Conservation (phyloP, 2,113 vertebrate genomes). For the Elaphurus davidianus region DNA sequence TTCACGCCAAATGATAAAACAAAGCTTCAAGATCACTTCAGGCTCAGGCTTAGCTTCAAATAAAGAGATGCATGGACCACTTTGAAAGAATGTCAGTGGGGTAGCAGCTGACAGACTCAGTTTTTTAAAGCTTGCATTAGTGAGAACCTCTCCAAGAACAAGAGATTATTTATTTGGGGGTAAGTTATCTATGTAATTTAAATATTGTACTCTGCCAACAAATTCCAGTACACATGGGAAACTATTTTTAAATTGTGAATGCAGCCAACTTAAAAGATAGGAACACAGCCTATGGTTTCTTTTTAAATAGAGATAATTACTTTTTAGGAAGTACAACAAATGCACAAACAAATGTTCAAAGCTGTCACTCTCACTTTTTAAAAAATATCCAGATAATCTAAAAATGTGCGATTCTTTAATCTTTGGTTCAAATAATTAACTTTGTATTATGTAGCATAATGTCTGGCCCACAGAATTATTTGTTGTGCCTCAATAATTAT, state of each 20-base stretch:
- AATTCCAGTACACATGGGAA: conserved; percentile 25
- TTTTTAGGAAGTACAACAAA: conserved; percentile 56
- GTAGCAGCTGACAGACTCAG: conserved; percentile 35
- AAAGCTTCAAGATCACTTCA: neutral
- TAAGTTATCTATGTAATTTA: conserved; percentile 47
- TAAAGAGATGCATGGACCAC: neutral
- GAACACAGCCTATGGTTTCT: conserved; percentile 34
- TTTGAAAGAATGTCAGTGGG: conserved; percentile 10
- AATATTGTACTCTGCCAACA: conserved; percentile 35
- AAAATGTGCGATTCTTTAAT: conserved; percentile 23
- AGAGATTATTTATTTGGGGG: conserved; percentile 30
- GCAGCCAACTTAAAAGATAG: conserved; percentile 30
- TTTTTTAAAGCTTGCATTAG: neutral
- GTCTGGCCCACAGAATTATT: neutral
- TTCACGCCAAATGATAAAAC: conserved; percentile 7
- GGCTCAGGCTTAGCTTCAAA: neutral
- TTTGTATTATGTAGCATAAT: neutral
- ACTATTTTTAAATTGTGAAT: conserved; percentile 60
- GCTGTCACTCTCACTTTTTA: neutral
- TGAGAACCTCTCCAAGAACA: conserved; percentile 1
- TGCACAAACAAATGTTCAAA: conserved; percentile 63
- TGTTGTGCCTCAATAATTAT: neutral
- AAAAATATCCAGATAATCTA: conserved; percentile 3
- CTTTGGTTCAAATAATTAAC: conserved; percentile 26
- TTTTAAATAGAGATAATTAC: conserved; percentile 59